Evolutionary conservation across 2,113 vertebrate species (phyloP).

Genomic region (Tychaedon coryphoeus): DNA sequence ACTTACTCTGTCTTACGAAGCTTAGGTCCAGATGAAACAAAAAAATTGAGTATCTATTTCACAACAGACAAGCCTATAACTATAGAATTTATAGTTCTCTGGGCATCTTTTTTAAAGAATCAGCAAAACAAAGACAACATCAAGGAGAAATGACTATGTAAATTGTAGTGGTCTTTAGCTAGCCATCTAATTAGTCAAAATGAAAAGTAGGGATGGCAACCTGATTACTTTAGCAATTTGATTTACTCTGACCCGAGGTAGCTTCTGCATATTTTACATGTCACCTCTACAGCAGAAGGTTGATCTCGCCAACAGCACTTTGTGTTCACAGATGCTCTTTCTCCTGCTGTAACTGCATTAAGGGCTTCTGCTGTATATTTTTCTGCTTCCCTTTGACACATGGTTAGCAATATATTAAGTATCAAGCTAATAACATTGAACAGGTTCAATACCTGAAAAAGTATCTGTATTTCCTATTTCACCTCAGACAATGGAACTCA

Average conservation of each 20-base stretch:
- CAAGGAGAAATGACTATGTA: not conserved
- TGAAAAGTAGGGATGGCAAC: slow-evolving; percentile 1
- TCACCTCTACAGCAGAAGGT: not conserved
- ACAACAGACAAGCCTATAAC: not conserved
- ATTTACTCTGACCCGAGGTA: slow-evolving; percentile 16
- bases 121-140: not conserved
- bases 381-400: not conserved
- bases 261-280: not conserved
- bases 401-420: not conserved
- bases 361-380: not conserved
- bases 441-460: not conserved
- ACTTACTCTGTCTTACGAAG: not conserved
- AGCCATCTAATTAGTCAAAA: slow-evolving; percentile 54
- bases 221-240: slow-evolving; percentile 7
- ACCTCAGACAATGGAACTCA: not conserved
- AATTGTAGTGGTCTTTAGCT: not conserved
- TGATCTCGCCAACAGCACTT: not conserved
- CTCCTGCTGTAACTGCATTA: not conserved
- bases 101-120: not conserved
- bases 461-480: not conserved
- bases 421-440: not conserved
- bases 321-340: not conserved
- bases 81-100: not conserved
- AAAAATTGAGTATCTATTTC: not conserved
- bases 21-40: not conserved